A percentile compares a stretch with the other conserved stretches of the same genome.
Conservation (phyloP, 2,888 invertebrate genomes). For the Himalopsyche tibetana region DNA sequence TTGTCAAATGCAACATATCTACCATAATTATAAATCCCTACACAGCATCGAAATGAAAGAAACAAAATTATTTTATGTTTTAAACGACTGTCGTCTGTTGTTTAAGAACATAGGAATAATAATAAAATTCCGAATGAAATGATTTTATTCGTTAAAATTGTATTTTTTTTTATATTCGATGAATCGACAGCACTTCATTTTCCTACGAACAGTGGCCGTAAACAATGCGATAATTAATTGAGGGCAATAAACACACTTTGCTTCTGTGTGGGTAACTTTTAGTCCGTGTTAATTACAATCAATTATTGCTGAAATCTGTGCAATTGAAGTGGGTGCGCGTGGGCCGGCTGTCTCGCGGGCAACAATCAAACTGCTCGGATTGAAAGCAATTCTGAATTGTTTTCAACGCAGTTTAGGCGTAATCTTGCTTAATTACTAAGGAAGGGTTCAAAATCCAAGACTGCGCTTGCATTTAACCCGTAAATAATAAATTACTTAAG, state of each 20-base stretch:
- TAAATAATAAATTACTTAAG: conserved; percentile 8
- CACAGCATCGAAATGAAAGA: no score
- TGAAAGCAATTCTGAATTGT: conserved; percentile 57
- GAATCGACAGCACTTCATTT: no score
- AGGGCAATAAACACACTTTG: neutral
- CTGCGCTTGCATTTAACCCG: neutral
- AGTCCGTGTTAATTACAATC: conserved; percentile 4
- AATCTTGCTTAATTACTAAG: conserved; percentile 43
- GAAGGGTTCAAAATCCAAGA: neutral
- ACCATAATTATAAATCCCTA: no score
- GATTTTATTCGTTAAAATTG: no score
- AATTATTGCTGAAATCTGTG: conserved; percentile 25
- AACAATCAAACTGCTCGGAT: conserved; percentile 43
- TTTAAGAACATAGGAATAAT: no score
- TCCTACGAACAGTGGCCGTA: no score
- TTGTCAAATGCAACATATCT: no score
- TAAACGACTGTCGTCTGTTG: no score
- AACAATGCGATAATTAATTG: neutral
- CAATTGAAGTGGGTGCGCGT: neutral
- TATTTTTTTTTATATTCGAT: no score
- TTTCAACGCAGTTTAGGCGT: conserved; percentile 52
- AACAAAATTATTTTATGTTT: no score
- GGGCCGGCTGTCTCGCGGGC: neutral
- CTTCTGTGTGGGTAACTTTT: neutral
- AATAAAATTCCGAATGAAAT: no score